Evolutionary conservation across 2,113 vertebrate genomes (phyloP).

Genomic region (Eonycteris spelaea): DNA sequence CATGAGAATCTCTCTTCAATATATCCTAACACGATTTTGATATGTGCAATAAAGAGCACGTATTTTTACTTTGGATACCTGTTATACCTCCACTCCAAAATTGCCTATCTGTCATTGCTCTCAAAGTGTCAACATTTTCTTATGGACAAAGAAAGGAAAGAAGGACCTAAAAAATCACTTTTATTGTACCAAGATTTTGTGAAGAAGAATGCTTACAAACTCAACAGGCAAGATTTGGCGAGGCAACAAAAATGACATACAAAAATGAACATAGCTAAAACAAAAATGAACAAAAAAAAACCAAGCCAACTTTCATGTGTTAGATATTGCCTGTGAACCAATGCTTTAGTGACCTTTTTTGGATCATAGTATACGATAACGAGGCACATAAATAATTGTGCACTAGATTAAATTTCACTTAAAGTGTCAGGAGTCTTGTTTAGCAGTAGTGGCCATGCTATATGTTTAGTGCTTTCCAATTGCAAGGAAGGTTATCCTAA

Average conservation of each 20-base stretch:
- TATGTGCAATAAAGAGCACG: background rate
- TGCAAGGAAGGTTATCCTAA: background rate
- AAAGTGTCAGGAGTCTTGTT: background rate
- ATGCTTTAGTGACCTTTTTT: background rate
- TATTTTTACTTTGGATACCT: background rate
- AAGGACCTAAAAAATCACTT: background rate
- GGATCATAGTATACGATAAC: background rate
- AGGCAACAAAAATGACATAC: background rate
- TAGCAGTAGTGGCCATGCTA: background rate
- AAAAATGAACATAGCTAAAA: background rate
- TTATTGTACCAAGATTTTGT: background rate
- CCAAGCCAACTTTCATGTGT: accelerated
- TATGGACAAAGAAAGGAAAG: background rate
- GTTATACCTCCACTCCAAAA: background rate
- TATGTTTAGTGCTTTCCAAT: background rate
- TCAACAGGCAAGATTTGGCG: background rate
- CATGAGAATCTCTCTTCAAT: background rate
- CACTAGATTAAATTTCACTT: background rate
- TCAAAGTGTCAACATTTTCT: background rate
- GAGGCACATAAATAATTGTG: background rate
- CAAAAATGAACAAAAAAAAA: too few relatives aligned
- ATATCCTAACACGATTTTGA: background rate
- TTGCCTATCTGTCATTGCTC: background rate
- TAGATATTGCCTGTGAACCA: background rate
- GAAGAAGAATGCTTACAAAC: background rate